These are phyloP conservation scores for Thalassarche chlororhynchos DNA, from an alignment of 2,113 vertebrate genomes.

Conservation along the genomic window DNA sequence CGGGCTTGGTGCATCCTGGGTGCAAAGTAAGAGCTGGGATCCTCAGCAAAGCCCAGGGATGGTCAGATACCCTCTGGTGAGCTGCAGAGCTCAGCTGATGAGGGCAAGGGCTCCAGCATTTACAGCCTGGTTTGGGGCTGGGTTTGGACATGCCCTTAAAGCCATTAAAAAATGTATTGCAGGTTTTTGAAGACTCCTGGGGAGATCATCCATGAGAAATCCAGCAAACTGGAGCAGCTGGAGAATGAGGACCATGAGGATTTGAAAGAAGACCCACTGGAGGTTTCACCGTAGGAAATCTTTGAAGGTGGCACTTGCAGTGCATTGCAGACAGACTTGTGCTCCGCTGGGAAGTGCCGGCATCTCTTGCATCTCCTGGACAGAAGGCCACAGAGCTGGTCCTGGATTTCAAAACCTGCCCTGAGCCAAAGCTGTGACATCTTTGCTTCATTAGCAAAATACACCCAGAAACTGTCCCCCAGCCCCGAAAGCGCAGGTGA, in stretches of 20 bases:
- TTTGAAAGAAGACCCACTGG: constrained; percentile 69
- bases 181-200: constrained; percentile 89
- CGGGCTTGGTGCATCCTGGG: not conserved
- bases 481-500: accelerated
- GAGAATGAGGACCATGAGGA: constrained; percentile 70
- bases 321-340: not conserved
- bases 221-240: constrained; percentile 61
- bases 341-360: not conserved
- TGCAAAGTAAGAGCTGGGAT: not conserved
- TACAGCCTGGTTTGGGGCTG: not conserved
- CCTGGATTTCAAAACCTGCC: not conserved
- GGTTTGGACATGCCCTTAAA: not conserved
- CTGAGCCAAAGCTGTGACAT: not conserved
- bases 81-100: not conserved
- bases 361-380: not conserved
- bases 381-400: not conserved
- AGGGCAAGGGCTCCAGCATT: not conserved
- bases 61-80: not conserved
- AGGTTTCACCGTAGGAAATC: constrained; percentile 65
- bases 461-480: not conserved
- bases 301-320: not conserved
- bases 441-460: not conserved
- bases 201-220: constrained; percentile 67
- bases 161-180: not conserved
- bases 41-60: not conserved